A percentile compares a stretch with the other conserved stretches of the same genome.
Conservation (phyloP, 1,140 invertebrate species). For the Pteromalus puparum region DNA sequence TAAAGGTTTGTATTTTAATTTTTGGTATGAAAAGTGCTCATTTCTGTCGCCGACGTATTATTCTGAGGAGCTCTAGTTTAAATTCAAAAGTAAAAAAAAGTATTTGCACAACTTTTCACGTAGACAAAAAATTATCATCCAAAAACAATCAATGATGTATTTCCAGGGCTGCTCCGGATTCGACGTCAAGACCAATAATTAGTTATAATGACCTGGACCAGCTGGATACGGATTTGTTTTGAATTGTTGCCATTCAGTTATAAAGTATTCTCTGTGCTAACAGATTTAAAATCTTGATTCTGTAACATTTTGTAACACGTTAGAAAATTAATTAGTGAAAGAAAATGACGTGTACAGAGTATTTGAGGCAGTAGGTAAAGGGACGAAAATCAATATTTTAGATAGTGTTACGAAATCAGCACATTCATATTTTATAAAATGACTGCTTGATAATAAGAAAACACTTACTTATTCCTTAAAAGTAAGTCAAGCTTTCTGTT, state of each 20-base stretch:
- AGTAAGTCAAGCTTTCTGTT: slow-evolving; percentile 3
- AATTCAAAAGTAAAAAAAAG: slow-evolving; percentile 28
- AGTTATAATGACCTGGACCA: slow-evolving; percentile 91
- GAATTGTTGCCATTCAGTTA: slow-evolving; percentile 58
- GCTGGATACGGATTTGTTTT: slow-evolving; percentile 84
- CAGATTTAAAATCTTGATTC: slow-evolving; percentile 57
- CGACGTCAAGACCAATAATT: slow-evolving; percentile 82
- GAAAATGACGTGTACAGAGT: slow-evolving; percentile 4
- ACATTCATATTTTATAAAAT: slow-evolving; percentile 42
- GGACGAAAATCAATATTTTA: slow-evolving; percentile 21
- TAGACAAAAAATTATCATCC: slow-evolving; percentile 13
- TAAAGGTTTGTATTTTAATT: background rate
- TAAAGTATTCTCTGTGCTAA: slow-evolving; percentile 42
- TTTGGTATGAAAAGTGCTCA: background rate
- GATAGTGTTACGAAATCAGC: slow-evolving; percentile 60
- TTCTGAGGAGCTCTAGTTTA: slow-evolving; percentile 51
- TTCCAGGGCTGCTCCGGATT: slow-evolving; percentile 78
- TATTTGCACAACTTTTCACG: slow-evolving; percentile 42
- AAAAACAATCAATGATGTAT: slow-evolving; percentile 52
- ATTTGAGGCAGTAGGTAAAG: slow-evolving; percentile 11
- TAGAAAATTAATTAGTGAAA: background rate
- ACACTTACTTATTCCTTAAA: background rate
- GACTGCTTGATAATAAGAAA: background rate
- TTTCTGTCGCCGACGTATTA: slow-evolving; percentile 39
- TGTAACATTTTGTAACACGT: slow-evolving; percentile 57